phyloP scores from a whole-genome alignment of 1,140 invertebrate genomes.

The Phenacoccus solenopsis region DNA sequence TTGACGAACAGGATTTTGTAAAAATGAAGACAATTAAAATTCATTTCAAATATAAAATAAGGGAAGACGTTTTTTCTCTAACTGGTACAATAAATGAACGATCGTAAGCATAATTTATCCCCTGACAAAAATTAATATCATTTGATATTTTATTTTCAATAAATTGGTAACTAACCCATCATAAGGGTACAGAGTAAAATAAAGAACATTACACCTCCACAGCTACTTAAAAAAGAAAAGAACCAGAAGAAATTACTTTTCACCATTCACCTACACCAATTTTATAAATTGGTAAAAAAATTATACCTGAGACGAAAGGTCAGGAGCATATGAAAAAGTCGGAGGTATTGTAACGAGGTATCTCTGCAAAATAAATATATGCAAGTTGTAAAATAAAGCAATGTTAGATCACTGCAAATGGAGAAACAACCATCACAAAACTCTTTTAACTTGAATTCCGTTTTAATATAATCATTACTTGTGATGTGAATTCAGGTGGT shows the following conservation, averaged over 20 bases:
- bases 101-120: too few relatives aligned
- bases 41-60: too few relatives aligned
- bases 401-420: not conserved
- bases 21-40: too few relatives aligned
- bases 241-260: not conserved
- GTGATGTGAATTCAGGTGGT: slow-evolving; percentile 74
- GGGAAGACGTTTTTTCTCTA: too few relatives aligned
- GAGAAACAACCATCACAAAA: not conserved
- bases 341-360: not conserved
- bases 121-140: too few relatives aligned
- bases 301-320: not conserved
- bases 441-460: not conserved
- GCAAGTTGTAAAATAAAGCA: not conserved
- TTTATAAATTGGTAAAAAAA: not conserved
- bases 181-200: too few relatives aligned
- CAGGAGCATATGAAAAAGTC: slow-evolving; percentile 8
- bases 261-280: not conserved
- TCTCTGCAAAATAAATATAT: not conserved
- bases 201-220: too few relatives aligned
- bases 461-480: slow-evolving; percentile 36
- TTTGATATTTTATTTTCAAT: too few relatives aligned
- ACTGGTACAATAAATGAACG: too few relatives aligned
- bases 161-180: too few relatives aligned
- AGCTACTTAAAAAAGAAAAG: too few relatives aligned
- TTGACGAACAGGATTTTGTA: too few relatives aligned